Evolutionary conservation across 2,888 invertebrate species (phyloP), one percentile per base, ranked within the genome.

Genomic region (Chesias legatella): DNA sequence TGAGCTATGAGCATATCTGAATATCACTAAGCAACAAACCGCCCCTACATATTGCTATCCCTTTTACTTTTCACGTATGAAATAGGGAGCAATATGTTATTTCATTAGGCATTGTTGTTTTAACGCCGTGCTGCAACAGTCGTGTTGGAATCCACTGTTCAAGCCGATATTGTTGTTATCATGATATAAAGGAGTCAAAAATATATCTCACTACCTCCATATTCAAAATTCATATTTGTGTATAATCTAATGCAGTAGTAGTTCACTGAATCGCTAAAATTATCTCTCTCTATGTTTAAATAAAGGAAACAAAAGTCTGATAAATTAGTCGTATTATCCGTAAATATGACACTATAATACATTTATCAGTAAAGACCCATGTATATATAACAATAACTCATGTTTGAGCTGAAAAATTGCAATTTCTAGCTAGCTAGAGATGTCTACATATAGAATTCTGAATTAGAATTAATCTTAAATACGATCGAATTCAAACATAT

Each of bases 11-110:
- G 85, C 85, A 77, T 80, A 77, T 60, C 65, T 76, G 68, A 69
- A 71, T 81, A 84, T 83, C 79, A 82, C 84, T 85, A 84, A 84
- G 83, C 84, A 75, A 73, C 74, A 73, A 71, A 75, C 72, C 63
- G 59, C 55, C 58, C 13, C 13, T 17, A 17, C 13, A 17, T 17
- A 17, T n/a, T n/a, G 5, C 13, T 17, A 17, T 3, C 5, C 13
- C 13, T 17, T 17, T 17, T 17, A 17, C 13, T 17, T 17, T 17
- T 17, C 2, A 3, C 5, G 2, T 17, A 17, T 17, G 13, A 17
- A 17, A 17, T 2, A 5, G 13, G 5, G 2, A 17, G 13, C 13
- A 17, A 17, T 17, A 17, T 5, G 13, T 3, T 5, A 17, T 3
- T 17, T 17, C 2, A 17, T 17, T 17, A 5, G 13, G 13, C 13